Evolutionary conservation across 1,140 invertebrate genomes (phyloP).

Genomic region (Zaprionus ghesquierei): DNA sequence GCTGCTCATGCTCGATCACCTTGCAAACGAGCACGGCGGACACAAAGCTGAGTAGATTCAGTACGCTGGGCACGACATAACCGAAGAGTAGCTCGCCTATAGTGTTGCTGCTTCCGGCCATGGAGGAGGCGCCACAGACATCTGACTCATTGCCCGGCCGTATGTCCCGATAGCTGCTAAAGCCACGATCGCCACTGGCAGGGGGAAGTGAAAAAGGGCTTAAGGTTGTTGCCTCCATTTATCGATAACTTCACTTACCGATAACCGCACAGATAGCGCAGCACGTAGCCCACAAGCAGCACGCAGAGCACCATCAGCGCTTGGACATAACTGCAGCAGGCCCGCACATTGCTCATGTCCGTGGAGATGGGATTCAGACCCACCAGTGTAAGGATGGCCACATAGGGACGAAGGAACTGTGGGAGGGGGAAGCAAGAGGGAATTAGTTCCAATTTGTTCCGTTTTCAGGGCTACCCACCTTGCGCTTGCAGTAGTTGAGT

Average conservation of each 20-base stretch:
- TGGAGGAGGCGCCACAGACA: conserved; percentile 8
- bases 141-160: conserved; percentile 55
- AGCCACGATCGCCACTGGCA: conserved; percentile 88
- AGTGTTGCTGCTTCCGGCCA: conserved; percentile 39
- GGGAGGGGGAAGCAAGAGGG: neutral
- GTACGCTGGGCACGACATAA: conserved; percentile 89
- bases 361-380: conserved; percentile 88
- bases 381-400: conserved; percentile 88
- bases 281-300: conserved; percentile 88
- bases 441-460: neutral
- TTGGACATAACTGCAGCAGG: conserved; percentile 87
- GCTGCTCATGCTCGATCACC: conserved; percentile 92
- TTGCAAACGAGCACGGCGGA: conserved; percentile 91
- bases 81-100: conserved; percentile 89
- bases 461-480: conserved; percentile 81
- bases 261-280: conserved; percentile 91
- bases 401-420: conserved; percentile 89
- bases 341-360: conserved; percentile 85
- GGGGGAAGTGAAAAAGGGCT: neutral
- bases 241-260: conserved; percentile 83
- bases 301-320: conserved; percentile 86
- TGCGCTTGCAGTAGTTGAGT: conserved; percentile 90
- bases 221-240: neutral
- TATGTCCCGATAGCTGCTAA: conserved; percentile 85
- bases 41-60: conserved; percentile 90